Conservation (phyloP, 2,797 vertebrate species). For the Peromyscus attwateri region DNA sequence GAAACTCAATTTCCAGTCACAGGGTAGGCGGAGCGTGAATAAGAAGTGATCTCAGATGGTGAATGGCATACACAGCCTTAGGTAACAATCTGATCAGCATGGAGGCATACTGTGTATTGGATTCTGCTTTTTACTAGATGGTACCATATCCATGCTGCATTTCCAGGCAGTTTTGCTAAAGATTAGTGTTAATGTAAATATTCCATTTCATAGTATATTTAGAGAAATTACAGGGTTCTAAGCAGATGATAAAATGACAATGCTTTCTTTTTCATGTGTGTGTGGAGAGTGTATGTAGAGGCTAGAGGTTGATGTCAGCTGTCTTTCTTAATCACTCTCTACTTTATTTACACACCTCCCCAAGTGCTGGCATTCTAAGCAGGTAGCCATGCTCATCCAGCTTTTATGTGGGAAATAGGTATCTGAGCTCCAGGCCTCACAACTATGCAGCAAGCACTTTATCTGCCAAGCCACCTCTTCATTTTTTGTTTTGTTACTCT, state of each 20-base stretch:
- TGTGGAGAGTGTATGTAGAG: neutral
- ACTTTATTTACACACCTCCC: neutral
- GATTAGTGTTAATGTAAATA: neutral
- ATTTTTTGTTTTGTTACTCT: neutral
- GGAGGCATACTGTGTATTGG: neutral
- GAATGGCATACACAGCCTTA: neutral
- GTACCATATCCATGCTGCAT: neutral
- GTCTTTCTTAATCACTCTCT: neutral
- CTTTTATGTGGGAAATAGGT: neutral
- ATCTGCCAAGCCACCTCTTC: neutral
- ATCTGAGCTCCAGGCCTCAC: neutral
- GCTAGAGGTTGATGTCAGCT: neutral
- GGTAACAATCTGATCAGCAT: neutral
- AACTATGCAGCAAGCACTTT: neutral
- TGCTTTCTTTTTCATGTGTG: neutral
- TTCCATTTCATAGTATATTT: neutral
- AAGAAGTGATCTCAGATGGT: neutral
- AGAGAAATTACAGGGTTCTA: neutral
- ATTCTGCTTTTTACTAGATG: neutral
- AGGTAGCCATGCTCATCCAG: neutral
- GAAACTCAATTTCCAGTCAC: neutral
- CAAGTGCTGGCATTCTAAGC: neutral
- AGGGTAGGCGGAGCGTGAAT: neutral
- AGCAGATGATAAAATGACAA: neutral
- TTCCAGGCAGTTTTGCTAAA: conserved; percentile 30